A percentile compares a stretch with the other conserved stretches of the same genome.
These are phyloP conservation scores for Bovichtus diacanthus DNA, from an alignment of 2,797 vertebrate genomes.

Conservation along the genomic window DNA sequence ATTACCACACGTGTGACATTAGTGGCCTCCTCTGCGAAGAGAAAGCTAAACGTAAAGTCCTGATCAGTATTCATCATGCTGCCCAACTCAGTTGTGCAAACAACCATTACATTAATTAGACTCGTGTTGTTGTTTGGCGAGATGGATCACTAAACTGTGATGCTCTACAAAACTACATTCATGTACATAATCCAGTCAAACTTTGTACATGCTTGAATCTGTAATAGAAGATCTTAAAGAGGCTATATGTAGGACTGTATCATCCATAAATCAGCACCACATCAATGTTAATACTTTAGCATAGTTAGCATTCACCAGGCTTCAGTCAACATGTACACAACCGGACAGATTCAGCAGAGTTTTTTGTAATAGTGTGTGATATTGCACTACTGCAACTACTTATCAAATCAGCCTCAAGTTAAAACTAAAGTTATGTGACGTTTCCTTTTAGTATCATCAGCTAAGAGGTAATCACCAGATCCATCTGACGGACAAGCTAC, in stretches of 20 bases:
- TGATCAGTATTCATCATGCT: constrained; percentile 65
- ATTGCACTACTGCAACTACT: neutral
- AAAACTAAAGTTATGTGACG: neutral
- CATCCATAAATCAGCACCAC: constrained; percentile 27
- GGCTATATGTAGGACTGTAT: neutral
- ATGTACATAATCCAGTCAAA: constrained; percentile 30
- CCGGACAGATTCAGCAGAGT: neutral
- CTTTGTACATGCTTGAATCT: neutral
- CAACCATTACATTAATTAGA: constrained; percentile 68
- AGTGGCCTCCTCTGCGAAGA: constrained; percentile 30
- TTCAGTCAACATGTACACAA: neutral
- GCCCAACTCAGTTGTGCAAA: constrained; percentile 53
- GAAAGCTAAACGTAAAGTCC: constrained; percentile 42
- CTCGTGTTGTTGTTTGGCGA: constrained; percentile 54
- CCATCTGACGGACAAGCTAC: too few species aligned
- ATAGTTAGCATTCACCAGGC: constrained; percentile 15
- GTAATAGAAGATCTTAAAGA: constrained; percentile 9
- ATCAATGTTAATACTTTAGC: constrained; percentile 4
- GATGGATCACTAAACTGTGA: constrained; percentile 50
- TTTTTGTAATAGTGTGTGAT: neutral
- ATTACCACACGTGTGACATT: constrained; percentile 37
- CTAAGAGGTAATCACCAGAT: too few species aligned
- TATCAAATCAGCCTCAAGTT: neutral
- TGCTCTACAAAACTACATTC: constrained; percentile 43
- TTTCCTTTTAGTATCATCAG: neutral